These are phyloP conservation scores for Nothobranchius furzeri DNA, from an alignment of 2,113 vertebrate genomes.

Conservation along the genomic window DNA sequence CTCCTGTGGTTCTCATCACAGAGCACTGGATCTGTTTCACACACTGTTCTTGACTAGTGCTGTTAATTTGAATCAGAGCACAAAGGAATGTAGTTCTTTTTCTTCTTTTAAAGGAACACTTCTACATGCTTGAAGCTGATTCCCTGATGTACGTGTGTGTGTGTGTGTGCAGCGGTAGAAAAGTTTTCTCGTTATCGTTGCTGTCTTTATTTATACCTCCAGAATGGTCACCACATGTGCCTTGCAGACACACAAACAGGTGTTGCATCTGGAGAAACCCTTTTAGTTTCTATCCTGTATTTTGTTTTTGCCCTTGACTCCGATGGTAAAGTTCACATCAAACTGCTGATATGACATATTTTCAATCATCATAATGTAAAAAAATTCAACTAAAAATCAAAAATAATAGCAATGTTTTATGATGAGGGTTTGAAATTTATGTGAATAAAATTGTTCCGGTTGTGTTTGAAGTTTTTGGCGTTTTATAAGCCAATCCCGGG, in stretches of 20 bases:
- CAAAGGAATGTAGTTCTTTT: conserved; percentile 61
- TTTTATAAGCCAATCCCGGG: conserved; percentile 38
- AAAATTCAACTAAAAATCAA: conserved; percentile 29
- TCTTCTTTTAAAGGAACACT: conserved; percentile 40
- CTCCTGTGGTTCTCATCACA: conserved; percentile 5
- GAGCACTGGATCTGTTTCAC: conserved; percentile 14
- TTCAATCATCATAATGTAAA: conserved; percentile 36
- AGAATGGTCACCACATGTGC: conserved; percentile 75
- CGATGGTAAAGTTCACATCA: conserved; percentile 33
- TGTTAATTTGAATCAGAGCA: conserved; percentile 53
- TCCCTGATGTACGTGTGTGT: conserved; percentile 66
- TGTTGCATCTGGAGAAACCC: conserved; percentile 71
- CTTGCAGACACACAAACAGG: conserved; percentile 74
- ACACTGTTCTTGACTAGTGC: conserved; percentile 14
- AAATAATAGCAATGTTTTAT: conserved; percentile 55
- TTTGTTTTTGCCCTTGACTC: conserved; percentile 34
- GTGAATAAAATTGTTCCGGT: conserved; percentile 57
- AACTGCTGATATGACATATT: conserved; percentile 11
- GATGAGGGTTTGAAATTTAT: conserved; percentile 37
- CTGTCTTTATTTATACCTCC: conserved; percentile 74
- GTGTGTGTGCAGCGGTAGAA: conserved; percentile 32
- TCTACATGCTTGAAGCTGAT: conserved; percentile 32
- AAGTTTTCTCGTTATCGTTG: conserved; percentile 48
- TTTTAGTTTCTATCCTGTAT: conserved; percentile 38
- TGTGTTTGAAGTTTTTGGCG: conserved; percentile 41